These are phyloP conservation scores for Eufriesea mexicana DNA, from an alignment of 1,140 invertebrate species.

Conservation along the genomic window DNA sequence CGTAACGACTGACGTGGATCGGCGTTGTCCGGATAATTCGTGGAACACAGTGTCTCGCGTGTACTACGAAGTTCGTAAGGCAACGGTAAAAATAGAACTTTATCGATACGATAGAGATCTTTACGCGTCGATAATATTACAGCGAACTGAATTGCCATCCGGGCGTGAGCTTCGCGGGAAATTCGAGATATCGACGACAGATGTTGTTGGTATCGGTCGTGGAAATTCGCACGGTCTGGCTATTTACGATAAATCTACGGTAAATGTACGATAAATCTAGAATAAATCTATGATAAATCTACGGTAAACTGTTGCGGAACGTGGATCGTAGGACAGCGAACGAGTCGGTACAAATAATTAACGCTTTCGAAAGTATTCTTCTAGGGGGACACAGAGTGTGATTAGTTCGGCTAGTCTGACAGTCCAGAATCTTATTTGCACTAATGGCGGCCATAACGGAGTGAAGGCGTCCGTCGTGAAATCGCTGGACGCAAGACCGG, in stretches of 20 bases:
- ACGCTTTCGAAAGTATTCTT: constrained; percentile 21
- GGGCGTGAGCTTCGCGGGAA: too few species aligned
- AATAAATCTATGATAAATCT: not conserved
- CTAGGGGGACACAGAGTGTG: constrained; percentile 29
- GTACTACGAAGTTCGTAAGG: not conserved
- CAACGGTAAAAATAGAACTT: not conserved
- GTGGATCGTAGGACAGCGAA: not conserved
- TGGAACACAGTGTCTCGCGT: not conserved
- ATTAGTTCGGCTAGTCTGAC: constrained; percentile 53
- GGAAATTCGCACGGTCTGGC: too few species aligned
- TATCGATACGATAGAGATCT: not conserved
- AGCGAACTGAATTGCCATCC: not conserved
- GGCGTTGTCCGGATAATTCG: not conserved
- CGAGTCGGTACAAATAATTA: constrained; percentile 39
- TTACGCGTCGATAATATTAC: not conserved
- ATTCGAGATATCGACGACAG: too few species aligned
- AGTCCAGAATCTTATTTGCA: constrained; percentile 61
- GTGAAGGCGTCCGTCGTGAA: constrained; percentile 63
- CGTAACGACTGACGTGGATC: not conserved
- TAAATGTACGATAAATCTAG: not conserved
- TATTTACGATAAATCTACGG: too few species aligned
- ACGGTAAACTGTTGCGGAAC: too few species aligned
- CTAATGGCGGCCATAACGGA: constrained; percentile 60
- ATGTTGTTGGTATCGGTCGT: too few species aligned
- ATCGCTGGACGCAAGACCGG: constrained; percentile 60